Evolutionary conservation across 2,113 vertebrate species (phyloP).

Genomic region (Vidua macroura): DNA sequence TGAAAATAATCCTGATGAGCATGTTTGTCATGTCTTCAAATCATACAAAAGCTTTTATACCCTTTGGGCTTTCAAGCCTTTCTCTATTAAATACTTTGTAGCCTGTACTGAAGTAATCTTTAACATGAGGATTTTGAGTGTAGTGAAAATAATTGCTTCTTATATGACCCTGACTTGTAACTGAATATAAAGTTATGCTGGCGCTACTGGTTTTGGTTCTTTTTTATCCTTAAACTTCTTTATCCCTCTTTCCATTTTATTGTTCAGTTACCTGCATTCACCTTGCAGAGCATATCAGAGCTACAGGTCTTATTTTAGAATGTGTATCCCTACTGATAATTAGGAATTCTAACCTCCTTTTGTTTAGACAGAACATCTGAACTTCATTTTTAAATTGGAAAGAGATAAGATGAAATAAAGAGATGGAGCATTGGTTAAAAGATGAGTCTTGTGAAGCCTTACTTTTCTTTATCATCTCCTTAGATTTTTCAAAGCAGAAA

Average conservation of each 20-base stretch:
- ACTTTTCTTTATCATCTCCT: not conserved
- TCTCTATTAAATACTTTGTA: conserved; percentile 7
- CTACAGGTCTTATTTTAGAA: not conserved
- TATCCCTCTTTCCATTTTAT: not conserved
- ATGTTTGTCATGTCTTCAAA: conserved; percentile 28
- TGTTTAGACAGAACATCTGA: not conserved
- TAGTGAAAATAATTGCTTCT: conserved; percentile 55
- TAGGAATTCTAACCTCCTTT: not conserved
- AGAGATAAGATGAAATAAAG: not conserved
- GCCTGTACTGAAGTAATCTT: conserved; percentile 31
- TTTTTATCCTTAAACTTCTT: not conserved
- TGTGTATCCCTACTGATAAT: not conserved
- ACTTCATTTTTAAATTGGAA: not conserved
- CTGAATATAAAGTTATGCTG: conserved; percentile 9
- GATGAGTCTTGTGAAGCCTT: not conserved
- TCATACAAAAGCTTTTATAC: conserved; percentile 8
- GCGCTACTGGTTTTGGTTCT: not conserved
- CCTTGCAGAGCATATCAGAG: not conserved
- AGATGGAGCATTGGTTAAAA: not conserved
- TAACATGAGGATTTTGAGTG: conserved; percentile 12
- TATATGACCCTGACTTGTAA: conserved; percentile 15
- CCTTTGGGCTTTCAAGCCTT: conserved; percentile 1
- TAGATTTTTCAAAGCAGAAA: not conserved
- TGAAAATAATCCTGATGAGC: conserved; percentile 27
- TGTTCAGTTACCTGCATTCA: not conserved